Conservation (phyloP, 2,888 invertebrate species). For the Eupithecia insigniata region DNA sequence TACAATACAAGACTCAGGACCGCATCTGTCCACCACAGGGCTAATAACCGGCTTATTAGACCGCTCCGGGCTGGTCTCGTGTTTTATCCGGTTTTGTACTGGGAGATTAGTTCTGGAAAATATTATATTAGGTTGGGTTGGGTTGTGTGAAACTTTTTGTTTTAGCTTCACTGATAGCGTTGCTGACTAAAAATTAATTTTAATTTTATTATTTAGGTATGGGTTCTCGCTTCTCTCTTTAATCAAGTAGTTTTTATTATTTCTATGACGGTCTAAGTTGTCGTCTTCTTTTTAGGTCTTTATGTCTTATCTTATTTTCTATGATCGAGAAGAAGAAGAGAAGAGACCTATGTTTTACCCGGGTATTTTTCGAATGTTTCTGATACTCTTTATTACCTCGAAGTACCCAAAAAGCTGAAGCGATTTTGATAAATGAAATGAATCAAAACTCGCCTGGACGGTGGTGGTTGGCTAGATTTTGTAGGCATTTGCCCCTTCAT, state of each 20-base stretch:
- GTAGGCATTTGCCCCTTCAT: too few relatives aligned
- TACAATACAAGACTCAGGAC: not conserved
- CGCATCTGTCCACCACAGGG: not conserved
- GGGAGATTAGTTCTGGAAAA: slow-evolving; percentile 2
- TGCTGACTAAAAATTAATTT: not conserved
- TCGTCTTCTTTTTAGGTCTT: too few relatives aligned
- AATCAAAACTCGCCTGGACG: too few relatives aligned
- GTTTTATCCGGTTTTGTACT: slow-evolving; percentile 3
- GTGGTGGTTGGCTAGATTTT: too few relatives aligned
- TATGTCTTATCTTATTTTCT: too few relatives aligned
- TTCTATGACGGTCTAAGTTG: too few relatives aligned
- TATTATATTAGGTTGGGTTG: slow-evolving; percentile 1
- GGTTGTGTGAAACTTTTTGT: not conserved
- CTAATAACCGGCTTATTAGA: slow-evolving; percentile 24
- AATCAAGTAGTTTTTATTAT: too few relatives aligned
- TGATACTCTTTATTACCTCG: too few relatives aligned
- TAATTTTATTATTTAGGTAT: not conserved
- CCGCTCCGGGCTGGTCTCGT: slow-evolving; percentile 1
- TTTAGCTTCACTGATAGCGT: not conserved
- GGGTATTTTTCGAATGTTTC: not conserved
- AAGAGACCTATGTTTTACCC: not conserved
- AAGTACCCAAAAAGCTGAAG: too few relatives aligned
- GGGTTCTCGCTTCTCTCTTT: not conserved
- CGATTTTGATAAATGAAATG: too few relatives aligned
- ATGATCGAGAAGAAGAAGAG: too few relatives aligned